Conservation (phyloP, 2,113 vertebrate species). For the Scartelaos histophorus region DNA sequence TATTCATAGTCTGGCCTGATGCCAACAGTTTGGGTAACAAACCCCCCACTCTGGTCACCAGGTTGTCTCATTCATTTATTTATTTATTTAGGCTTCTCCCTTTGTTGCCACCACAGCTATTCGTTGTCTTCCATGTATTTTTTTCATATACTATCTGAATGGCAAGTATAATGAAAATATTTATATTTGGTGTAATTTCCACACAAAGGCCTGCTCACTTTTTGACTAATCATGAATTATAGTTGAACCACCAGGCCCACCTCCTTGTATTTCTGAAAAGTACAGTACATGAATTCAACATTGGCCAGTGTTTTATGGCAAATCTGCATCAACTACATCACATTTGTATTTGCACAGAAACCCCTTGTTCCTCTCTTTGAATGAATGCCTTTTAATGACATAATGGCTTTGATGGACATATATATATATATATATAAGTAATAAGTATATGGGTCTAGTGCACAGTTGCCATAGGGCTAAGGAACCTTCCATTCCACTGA, state of each 20-base stretch:
- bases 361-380: not conserved
- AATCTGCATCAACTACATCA: not conserved
- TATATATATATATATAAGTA: not conserved
- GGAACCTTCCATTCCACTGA: not conserved
- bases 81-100: not conserved
- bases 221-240: not conserved
- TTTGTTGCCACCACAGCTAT: not conserved
- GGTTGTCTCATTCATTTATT: constrained; percentile 8
- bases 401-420: not conserved
- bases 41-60: constrained; percentile 7
- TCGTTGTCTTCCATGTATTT: not conserved
- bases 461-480: not conserved
- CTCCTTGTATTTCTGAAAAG: too few relatives aligned
- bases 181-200: too few relatives aligned
- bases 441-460: too few relatives aligned
- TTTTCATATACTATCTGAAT: not conserved
- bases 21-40: constrained; percentile 28
- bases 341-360: not conserved
- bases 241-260: not conserved
- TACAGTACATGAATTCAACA: not conserved
- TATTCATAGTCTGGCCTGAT: constrained; percentile 8
- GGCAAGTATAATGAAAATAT: too few relatives aligned
- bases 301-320: not conserved
- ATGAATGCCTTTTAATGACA: not conserved
- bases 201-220: not conserved